Conservation (phyloP, 2,113 vertebrate species). For the Pantherophis guttatus region DNA sequence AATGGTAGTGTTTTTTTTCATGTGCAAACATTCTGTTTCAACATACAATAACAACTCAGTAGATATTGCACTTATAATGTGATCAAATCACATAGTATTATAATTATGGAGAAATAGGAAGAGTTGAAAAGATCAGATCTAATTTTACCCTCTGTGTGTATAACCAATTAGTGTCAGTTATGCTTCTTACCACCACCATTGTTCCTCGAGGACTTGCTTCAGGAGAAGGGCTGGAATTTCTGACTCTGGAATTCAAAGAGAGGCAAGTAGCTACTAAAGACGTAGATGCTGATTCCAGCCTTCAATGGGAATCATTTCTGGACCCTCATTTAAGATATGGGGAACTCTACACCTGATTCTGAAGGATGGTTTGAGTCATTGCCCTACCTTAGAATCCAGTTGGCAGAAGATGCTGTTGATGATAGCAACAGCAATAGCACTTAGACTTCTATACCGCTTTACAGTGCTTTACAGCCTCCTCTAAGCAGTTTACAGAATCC, state of each 20-base stretch:
- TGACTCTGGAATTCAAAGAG: background rate
- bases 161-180: background rate
- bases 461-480: too few species aligned
- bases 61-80: background rate
- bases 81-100: background rate
- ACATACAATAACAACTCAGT: background rate
- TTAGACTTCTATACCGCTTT: too few species aligned
- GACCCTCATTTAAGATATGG: background rate
- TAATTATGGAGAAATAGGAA: background rate
- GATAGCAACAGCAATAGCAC: too few species aligned
- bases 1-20: background rate
- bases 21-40: background rate
- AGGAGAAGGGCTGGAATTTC: background rate
- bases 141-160: background rate
- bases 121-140: background rate
- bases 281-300: background rate
- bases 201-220: background rate
- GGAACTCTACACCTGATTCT: background rate
- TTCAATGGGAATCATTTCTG: background rate
- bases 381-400: background rate
- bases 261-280: background rate
- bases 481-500: too few species aligned
- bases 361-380: background rate
- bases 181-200: background rate
- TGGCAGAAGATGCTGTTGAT: background rate